A percentile compares a stretch with the other conserved stretches of the same genome.
phyloP scores from a whole-genome alignment of 1,140 invertebrate genomes.

The Sinonovacula constricta region DNA sequence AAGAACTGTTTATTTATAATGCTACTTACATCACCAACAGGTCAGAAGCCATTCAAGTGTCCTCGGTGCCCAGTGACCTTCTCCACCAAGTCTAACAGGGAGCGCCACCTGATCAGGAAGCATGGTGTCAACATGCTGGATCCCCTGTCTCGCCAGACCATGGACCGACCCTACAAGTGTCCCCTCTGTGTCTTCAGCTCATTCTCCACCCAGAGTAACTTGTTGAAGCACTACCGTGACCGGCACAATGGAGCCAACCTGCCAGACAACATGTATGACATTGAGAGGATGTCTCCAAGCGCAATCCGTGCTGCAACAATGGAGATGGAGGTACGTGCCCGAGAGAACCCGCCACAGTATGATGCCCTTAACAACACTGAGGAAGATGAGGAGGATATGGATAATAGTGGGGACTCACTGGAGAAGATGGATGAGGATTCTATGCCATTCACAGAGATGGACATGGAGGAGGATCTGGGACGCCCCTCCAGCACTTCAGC shows the following conservation, averaged over 20 bases:
- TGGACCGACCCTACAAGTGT: slow-evolving; percentile 90
- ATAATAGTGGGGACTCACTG: slow-evolving; percentile 37
- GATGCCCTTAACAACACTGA: slow-evolving; percentile 35
- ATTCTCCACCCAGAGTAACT: slow-evolving; percentile 87
- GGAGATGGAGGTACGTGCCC: slow-evolving; percentile 49
- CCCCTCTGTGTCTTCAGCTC: slow-evolving; percentile 90
- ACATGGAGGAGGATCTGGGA: slow-evolving; percentile 15
- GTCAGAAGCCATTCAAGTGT: slow-evolving; percentile 97
- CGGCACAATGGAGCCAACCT: slow-evolving; percentile 62
- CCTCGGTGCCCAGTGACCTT: slow-evolving; percentile 93
- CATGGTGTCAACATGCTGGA: slow-evolving; percentile 82
- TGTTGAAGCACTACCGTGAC: slow-evolving; percentile 74
- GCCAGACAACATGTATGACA: slow-evolving; percentile 63
- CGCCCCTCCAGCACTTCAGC: background rate
- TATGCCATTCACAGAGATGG: slow-evolving; percentile 13
- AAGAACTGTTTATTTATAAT: background rate
- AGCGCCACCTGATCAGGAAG: slow-evolving; percentile 93
- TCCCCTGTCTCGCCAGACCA: slow-evolving; percentile 72
- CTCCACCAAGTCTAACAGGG: slow-evolving; percentile 98
- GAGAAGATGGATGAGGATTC: slow-evolving; percentile 49
- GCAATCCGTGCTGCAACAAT: slow-evolving; percentile 54
- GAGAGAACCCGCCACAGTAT: slow-evolving; percentile 32
- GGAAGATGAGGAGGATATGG: slow-evolving; percentile 52
- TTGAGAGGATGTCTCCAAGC: slow-evolving; percentile 54
- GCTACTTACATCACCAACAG: slow-evolving; percentile 78